These are phyloP conservation scores for Neoscelio sp. DNA, from an alignment of 2,888 invertebrate species.

Conservation along the genomic window DNA sequence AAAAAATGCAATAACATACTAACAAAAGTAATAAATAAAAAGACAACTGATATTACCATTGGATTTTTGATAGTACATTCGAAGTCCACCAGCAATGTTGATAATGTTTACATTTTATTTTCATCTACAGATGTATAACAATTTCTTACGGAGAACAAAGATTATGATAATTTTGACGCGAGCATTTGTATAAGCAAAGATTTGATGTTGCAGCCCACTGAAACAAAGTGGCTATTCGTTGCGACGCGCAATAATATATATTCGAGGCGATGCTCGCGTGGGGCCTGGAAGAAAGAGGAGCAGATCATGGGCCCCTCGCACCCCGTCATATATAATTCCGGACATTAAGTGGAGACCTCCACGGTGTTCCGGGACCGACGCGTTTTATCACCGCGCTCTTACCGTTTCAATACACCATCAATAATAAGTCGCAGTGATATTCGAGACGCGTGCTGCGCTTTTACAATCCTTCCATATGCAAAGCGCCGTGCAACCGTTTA, in stretches of 20 bases:
- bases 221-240: slow-evolving; percentile 76
- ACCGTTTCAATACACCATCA: slow-evolving; percentile 83
- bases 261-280: slow-evolving; percentile 72
- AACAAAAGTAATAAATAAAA: too few species aligned
- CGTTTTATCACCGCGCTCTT: slow-evolving; percentile 82
- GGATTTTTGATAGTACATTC: too few species aligned
- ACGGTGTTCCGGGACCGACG: slow-evolving; percentile 77
- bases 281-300: slow-evolving; percentile 75
- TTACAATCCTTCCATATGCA: slow-evolving; percentile 68
- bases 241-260: slow-evolving; percentile 76
- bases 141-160: slow-evolving; percentile 21
- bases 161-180: slow-evolving; percentile 35
- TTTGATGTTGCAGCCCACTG: slow-evolving; percentile 47
- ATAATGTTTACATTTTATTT: too few species aligned
- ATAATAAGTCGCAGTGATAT: slow-evolving; percentile 79
- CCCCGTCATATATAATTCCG: slow-evolving; percentile 78
- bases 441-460: slow-evolving; percentile 71
- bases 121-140: too few species aligned
- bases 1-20: too few species aligned
- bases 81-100: too few species aligned
- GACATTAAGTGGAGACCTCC: slow-evolving; percentile 83
- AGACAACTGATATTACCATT: too few species aligned
- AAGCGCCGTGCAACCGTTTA: slow-evolving; percentile 62
- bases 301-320: slow-evolving; percentile 66
- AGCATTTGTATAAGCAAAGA: slow-evolving; percentile 27